phyloP scores from a whole-genome alignment of 2,113 vertebrate species.

The Macrotis lagotis region DNA sequence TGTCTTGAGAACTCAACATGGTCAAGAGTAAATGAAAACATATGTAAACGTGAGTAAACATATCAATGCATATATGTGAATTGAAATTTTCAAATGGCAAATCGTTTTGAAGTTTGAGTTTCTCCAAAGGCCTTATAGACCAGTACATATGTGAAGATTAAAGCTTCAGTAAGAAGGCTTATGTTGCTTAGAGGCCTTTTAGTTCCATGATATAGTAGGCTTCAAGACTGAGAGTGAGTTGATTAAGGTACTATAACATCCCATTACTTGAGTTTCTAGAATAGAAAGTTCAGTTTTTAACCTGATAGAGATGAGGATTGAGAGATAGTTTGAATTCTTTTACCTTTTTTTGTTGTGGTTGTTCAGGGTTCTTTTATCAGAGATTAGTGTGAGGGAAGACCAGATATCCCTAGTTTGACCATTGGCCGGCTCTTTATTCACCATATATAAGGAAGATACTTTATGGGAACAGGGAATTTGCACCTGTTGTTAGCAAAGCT shows the following conservation, averaged over 20 bases:
- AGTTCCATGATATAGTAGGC: not conserved
- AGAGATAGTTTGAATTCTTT: not conserved
- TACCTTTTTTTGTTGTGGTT: not conserved
- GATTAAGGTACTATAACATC: not conserved
- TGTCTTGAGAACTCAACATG: slow-evolving; percentile 78
- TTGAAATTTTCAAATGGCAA: not conserved
- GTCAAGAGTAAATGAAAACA: slow-evolving; percentile 72
- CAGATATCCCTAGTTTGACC: not conserved
- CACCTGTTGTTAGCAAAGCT: not conserved
- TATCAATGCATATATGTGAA: not conserved
- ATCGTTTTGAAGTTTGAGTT: not conserved
- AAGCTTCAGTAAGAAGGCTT: not conserved
- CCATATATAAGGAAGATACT: not conserved
- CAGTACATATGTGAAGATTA: not conserved
- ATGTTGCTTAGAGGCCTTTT: not conserved
- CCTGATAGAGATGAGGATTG: not conserved
- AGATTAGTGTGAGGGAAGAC: not conserved
- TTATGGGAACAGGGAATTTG: not conserved
- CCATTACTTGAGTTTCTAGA: not conserved
- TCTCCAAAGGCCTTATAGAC: not conserved
- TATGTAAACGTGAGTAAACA: slow-evolving; percentile 82
- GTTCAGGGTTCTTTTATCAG: not conserved
- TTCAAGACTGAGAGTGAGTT: not conserved
- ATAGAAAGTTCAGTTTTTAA: not conserved
- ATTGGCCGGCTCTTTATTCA: not conserved